Conservation (phyloP, 2,888 invertebrate genomes). For the Oegoconia quadripuncta region DNA sequence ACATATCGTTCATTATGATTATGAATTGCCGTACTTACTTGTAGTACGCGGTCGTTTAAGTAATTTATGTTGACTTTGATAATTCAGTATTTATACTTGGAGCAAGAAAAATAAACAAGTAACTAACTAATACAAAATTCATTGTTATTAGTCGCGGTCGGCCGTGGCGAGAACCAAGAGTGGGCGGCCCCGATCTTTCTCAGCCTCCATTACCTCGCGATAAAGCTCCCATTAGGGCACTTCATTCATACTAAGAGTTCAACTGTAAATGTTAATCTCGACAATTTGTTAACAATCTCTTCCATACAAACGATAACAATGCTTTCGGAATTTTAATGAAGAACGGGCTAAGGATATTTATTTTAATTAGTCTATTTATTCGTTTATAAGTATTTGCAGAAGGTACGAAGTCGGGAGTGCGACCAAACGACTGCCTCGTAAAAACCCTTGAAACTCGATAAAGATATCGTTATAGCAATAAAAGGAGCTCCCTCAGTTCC, state of each 20-base stretch:
- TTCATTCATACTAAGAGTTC: conserved; percentile 53
- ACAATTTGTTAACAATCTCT: conserved; percentile 46
- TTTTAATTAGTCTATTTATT: not conserved
- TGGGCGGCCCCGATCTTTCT: conserved; percentile 19
- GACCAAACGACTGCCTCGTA: conserved; percentile 29
- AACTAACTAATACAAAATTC: conserved; percentile 13
- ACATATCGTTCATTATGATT: conserved; percentile 3
- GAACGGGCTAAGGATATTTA: not conserved
- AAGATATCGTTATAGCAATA: conserved; percentile 61
- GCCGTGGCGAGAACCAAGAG: conserved; percentile 4
- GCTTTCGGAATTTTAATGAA: conserved; percentile 20
- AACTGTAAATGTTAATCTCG: conserved; percentile 57
- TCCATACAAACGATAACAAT: conserved; percentile 31
- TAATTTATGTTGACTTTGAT: conserved; percentile 1
- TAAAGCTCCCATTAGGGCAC: conserved; percentile 58
- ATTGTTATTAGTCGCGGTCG: conserved; percentile 13
- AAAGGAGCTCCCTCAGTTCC: conserved; percentile 46
- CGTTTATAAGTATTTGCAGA: not conserved
- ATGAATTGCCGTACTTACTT: not conserved
- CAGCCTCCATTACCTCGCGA: conserved; percentile 51
- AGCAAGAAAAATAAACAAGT: conserved; percentile 4
- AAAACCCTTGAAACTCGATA: conserved; percentile 53
- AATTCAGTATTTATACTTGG: conserved; percentile 4
- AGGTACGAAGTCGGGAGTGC: conserved; percentile 8
- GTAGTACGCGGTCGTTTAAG: not conserved